A percentile compares a stretch with the other conserved stretches of the same genome.
These are phyloP conservation scores for Erebia ligea DNA, from an alignment of 2,888 invertebrate species.

Conservation along the genomic window DNA sequence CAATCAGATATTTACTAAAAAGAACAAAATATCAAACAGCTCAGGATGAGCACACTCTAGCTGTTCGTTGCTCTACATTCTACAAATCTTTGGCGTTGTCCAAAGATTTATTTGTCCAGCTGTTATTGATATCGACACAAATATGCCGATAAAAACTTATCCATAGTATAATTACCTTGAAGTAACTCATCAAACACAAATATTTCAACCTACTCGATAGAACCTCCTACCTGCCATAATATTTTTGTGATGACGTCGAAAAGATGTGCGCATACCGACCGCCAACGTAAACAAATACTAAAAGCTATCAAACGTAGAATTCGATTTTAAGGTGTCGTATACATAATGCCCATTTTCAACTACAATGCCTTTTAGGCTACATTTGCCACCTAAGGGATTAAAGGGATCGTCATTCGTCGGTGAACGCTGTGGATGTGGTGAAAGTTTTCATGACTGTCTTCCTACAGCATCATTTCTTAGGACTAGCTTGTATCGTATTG, in stretches of 20 bases:
- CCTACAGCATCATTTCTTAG: too few species aligned
- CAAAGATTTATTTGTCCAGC: too few species aligned
- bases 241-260: background rate
- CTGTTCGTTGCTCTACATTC: background rate
- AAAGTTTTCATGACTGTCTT: too few species aligned
- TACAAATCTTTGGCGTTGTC: background rate
- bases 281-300: slow-evolving; percentile 1
- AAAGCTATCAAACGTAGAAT: background rate
- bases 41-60: too few species aligned
- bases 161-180: slow-evolving; percentile 38
- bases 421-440: too few species aligned
- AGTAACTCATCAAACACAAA: slow-evolving; percentile 22
- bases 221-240: slow-evolving; percentile 9
- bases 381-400: too few species aligned
- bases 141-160: slow-evolving; percentile 10
- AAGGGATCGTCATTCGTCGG: too few species aligned
- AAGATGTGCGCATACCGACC: background rate
- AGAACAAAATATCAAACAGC: too few species aligned
- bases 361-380: too few species aligned
- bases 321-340: background rate
- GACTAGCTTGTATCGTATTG: too few species aligned
- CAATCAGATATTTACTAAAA: too few species aligned
- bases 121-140: background rate
- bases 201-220: slow-evolving; percentile 24
- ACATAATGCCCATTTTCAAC: too few species aligned